A percentile compares a stretch with the other conserved stretches of the same genome.
phyloP scores from a whole-genome alignment of 2,797 vertebrate species.

The Nyctibius grandis region DNA sequence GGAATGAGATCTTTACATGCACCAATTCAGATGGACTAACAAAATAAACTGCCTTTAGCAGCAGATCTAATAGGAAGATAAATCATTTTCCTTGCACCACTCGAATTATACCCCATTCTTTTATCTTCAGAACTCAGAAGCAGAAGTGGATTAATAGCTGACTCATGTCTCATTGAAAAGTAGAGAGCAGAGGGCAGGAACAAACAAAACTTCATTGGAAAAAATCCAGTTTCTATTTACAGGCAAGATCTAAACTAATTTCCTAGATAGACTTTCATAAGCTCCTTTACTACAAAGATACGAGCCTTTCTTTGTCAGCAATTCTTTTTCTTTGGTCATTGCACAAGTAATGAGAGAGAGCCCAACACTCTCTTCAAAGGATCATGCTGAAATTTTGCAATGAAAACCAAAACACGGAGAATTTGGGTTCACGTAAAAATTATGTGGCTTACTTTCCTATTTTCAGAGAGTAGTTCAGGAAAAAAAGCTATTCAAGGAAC shows the following conservation, averaged over 20 bases:
- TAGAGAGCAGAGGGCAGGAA: background rate
- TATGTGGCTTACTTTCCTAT: background rate
- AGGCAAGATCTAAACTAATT: background rate
- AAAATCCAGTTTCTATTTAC: background rate
- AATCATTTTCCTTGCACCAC: background rate
- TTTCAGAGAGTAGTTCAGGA: background rate
- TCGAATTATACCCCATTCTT: background rate
- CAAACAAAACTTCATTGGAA: background rate
- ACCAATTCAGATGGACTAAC: background rate
- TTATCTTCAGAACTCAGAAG: background rate
- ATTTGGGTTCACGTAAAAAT: background rate
- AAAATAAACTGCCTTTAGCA: background rate
- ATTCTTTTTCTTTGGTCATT: background rate
- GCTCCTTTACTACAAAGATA: background rate
- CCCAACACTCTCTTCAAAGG: background rate
- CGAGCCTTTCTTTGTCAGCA: background rate
- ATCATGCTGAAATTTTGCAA: background rate
- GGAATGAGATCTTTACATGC: background rate
- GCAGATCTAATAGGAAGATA: background rate
- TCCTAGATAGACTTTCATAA: background rate
- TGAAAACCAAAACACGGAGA: background rate
- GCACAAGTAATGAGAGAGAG: background rate
- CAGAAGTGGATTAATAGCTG: background rate
- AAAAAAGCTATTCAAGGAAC: background rate
- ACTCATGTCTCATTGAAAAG: background rate